A percentile compares a stretch with the other conserved stretches of the same genome.
phyloP scores from a whole-genome alignment of 1,140 invertebrate species.

The Drosophila teissieri region DNA sequence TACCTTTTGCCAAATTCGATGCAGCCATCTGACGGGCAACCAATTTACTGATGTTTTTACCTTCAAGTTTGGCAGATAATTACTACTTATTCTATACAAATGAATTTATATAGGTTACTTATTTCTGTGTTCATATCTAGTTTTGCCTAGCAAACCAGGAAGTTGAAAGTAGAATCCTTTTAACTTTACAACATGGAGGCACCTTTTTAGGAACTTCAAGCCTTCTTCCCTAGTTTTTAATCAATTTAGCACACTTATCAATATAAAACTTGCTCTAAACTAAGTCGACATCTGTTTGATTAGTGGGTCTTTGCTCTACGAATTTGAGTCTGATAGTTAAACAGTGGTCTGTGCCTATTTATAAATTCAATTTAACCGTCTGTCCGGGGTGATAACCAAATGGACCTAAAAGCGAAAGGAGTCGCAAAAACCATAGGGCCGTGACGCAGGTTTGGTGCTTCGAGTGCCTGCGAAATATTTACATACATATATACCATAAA shows the following conservation, averaged over 20 bases:
- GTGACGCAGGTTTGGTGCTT: constrained; percentile 2
- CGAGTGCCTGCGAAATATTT: neutral
- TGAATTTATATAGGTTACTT: no score
- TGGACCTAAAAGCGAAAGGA: constrained; percentile 16
- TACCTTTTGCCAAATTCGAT: constrained; percentile 3
- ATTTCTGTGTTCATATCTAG: no score
- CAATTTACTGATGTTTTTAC: no score
- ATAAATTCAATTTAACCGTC: constrained; percentile 49
- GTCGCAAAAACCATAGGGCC: constrained; percentile 9
- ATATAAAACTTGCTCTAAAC: neutral
- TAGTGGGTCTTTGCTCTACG: constrained; percentile 1
- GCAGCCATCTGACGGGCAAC: neutral
- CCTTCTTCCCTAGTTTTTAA: neutral
- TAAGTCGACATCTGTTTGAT: constrained; percentile 11
- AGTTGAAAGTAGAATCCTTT: neutral
- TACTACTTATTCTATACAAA: no score
- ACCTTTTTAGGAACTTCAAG: neutral
- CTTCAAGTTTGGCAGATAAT: no score
- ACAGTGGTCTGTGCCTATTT: constrained; percentile 38
- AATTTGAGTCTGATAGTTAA: constrained; percentile 21
- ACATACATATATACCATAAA: neutral
- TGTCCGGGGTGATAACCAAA: constrained; percentile 31
- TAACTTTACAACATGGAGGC: no score
- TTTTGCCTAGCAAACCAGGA: no score
- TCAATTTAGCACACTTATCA: neutral